phyloP scores from a whole-genome alignment of 2,113 vertebrate genomes.

The Labeo rohita region DNA sequence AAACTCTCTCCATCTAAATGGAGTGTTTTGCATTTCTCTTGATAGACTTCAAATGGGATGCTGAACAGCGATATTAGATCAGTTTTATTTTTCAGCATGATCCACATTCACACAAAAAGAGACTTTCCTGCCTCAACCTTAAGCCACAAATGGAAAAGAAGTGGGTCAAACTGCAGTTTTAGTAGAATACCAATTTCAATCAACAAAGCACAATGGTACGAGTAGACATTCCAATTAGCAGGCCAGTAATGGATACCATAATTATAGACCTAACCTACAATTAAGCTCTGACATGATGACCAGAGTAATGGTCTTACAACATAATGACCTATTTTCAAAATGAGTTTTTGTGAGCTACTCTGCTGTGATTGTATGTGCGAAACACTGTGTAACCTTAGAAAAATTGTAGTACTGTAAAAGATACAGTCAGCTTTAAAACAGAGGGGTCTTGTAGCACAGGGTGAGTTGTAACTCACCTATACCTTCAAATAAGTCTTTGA shows the following conservation, averaged over 20 bases:
- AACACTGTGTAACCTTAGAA: neutral
- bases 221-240: conserved; percentile 36
- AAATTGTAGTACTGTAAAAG: neutral
- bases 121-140: neutral
- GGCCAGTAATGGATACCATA: conserved; percentile 36
- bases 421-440: neutral
- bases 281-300: conserved; percentile 40
- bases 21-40: conserved; percentile 8
- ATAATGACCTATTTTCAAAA: conserved; percentile 11
- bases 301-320: conserved; percentile 6
- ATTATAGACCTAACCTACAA: conserved; percentile 37
- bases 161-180: conserved; percentile 36
- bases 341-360: neutral
- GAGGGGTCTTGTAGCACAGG: neutral
- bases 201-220: conserved; percentile 42
- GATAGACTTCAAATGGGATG: neutral
- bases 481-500: neutral
- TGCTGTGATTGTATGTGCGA: neutral
- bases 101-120: neutral
- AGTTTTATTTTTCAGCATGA: conserved; percentile 4
- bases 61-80: neutral
- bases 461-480: neutral
- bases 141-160: conserved; percentile 3
- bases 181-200: conserved; percentile 19
- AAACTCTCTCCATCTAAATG: conserved; percentile 1